These are phyloP conservation scores for Danio aesculapii DNA, from an alignment of 2,797 vertebrate genomes.

Conservation along the genomic window DNA sequence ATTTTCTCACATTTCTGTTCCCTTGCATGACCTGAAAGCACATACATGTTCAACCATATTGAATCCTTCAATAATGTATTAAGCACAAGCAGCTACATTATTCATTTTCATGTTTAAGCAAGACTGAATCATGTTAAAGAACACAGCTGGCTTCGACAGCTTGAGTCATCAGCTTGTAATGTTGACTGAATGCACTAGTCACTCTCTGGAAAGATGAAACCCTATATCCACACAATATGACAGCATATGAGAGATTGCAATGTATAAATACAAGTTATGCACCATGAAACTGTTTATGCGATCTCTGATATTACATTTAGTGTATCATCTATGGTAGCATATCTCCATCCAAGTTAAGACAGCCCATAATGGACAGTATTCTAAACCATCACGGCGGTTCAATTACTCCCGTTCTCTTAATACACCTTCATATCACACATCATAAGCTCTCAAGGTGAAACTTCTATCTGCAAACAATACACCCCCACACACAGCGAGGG, in stretches of 20 bases:
- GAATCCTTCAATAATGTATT: background rate
- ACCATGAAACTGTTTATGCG: conserved; percentile 13
- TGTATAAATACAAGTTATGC: background rate
- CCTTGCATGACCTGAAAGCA: background rate
- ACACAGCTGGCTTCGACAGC: background rate
- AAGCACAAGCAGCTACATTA: background rate
- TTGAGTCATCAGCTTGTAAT: conserved; percentile 1
- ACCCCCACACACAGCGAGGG: background rate
- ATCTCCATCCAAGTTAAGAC: background rate
- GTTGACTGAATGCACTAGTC: background rate
- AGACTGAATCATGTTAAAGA: conserved; percentile 1
- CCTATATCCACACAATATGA: background rate
- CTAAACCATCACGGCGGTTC: background rate
- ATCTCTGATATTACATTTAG: conserved; percentile 22
- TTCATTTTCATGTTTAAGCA: background rate
- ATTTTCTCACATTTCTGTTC: too few species aligned
- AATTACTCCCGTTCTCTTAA: conserved; percentile 2
- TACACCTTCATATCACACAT: conserved; percentile 21
- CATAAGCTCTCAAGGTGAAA: conserved; percentile 33
- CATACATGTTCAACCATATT: background rate
- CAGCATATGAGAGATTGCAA: background rate
- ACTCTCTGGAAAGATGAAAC: background rate
- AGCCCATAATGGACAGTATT: background rate
- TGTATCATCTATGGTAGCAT: background rate
- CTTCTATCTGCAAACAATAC: conserved; percentile 4